Evolutionary conservation across 2,797 vertebrate genomes (phyloP).

Genomic region (Cetoscarus ocellatus): DNA sequence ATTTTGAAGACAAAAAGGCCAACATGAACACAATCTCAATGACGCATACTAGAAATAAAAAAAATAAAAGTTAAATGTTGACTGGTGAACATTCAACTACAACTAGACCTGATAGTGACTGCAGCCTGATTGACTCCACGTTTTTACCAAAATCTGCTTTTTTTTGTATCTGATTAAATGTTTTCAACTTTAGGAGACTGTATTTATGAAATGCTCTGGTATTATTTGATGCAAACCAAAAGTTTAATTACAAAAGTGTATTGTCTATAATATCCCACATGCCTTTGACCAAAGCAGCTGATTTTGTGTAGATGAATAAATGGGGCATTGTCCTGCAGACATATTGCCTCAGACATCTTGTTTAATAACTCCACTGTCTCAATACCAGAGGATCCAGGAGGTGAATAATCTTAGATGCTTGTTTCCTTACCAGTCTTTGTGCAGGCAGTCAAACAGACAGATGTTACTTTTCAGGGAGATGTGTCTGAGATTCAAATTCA

Average conservation of each 20-base stretch:
- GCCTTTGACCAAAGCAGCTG: constrained; percentile 47
- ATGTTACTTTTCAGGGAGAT: too few relatives aligned
- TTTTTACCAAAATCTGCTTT: constrained; percentile 24
- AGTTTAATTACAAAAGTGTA: constrained; percentile 32
- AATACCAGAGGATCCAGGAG: constrained; percentile 6
- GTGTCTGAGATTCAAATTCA: background rate
- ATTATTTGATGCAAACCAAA: constrained; percentile 40
- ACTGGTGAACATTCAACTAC: background rate
- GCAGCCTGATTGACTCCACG: constrained; percentile 31
- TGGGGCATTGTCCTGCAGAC: constrained; percentile 26
- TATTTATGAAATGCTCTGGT: constrained; percentile 68
- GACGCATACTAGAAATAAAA: constrained; percentile 8
- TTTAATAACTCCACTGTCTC: background rate
- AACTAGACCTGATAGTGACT: constrained; percentile 35
- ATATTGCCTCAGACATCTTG: constrained; percentile 18
- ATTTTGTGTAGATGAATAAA: constrained; percentile 70
- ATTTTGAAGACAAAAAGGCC: constrained; percentile 26
- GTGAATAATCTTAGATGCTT: constrained; percentile 12
- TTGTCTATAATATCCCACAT: constrained; percentile 30
- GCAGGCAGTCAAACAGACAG: too few relatives aligned
- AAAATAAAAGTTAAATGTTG: constrained; percentile 40
- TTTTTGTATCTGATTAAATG: constrained; percentile 33
- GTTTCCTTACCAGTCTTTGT: background rate
- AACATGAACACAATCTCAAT: constrained; percentile 6
- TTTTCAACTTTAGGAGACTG: constrained; percentile 27